Conservation (phyloP, 2,888 invertebrate species). For the Parnassius apollo region DNA sequence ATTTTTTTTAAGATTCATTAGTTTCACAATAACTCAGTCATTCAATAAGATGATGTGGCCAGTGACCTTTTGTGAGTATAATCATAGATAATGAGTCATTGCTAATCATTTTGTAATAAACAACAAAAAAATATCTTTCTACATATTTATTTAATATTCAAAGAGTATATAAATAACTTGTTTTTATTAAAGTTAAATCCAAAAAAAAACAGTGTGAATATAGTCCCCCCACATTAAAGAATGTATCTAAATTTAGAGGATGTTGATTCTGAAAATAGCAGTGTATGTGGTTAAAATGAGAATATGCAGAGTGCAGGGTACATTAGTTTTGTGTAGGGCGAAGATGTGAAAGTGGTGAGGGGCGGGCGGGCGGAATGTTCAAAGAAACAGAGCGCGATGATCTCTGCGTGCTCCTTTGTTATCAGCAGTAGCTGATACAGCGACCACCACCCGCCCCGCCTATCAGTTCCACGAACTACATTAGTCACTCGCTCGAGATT, state of each 20-base stretch:
- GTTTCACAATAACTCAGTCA: constrained; percentile 54
- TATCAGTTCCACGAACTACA: constrained; percentile 78
- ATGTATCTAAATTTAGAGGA: constrained; percentile 74
- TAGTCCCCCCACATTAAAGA: constrained; percentile 68
- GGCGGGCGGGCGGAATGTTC: constrained; percentile 20
- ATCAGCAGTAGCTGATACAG: constrained; percentile 69
- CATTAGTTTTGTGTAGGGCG: constrained; percentile 14
- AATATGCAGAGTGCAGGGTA: constrained; percentile 40
- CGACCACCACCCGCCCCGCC: constrained; percentile 66
- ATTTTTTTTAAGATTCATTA: constrained; percentile 39
- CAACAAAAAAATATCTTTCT: constrained; percentile 41
- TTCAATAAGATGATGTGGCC: constrained; percentile 64
- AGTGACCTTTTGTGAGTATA: constrained; percentile 70
- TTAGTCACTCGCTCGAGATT: constrained; percentile 78
- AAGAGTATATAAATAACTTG: too few species aligned
- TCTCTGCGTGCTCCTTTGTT: constrained; percentile 70
- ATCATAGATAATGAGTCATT: constrained; percentile 75
- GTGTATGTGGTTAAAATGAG: constrained; percentile 46
- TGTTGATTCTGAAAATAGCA: constrained; percentile 77
- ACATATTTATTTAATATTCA: constrained; percentile 1
- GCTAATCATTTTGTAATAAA: constrained; percentile 60
- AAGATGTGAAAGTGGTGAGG: constrained; percentile 23
- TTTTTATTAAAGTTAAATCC: background rate
- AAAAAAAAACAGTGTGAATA: constrained; percentile 45
- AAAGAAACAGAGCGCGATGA: constrained; percentile 26